phyloP scores from a whole-genome alignment of 2,888 invertebrate genomes.

The Altica lythri region DNA sequence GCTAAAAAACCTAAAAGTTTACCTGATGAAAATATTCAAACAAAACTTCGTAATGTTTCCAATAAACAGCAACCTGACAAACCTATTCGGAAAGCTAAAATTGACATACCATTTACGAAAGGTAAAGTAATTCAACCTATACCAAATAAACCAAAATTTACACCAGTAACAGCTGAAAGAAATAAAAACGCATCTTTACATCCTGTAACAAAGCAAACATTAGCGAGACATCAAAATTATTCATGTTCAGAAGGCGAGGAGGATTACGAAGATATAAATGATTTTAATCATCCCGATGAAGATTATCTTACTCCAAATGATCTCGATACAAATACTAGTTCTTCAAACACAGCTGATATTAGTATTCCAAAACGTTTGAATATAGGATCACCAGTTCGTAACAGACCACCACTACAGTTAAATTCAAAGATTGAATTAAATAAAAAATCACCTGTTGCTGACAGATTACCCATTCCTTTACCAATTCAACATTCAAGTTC shows the following conservation, averaged over 20 bases:
- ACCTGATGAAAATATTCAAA: background rate
- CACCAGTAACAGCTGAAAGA: background rate
- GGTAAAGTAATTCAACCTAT: background rate
- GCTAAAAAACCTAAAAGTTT: too few relatives aligned
- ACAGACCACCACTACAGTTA: too few relatives aligned
- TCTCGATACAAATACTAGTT: background rate
- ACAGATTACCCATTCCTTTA: constrained; percentile 15
- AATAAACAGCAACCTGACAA: background rate
- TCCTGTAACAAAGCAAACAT: too few relatives aligned
- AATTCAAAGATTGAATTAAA: background rate
- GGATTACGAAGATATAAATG: background rate
- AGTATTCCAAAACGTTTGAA: too few relatives aligned
- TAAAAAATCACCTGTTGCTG: background rate
- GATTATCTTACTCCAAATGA: constrained; percentile 26
- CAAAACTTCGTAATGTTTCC: background rate
- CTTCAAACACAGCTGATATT: too few relatives aligned
- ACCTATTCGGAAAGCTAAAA: background rate
- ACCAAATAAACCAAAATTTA: background rate
- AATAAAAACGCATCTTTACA: background rate
- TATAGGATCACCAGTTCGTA: too few relatives aligned
- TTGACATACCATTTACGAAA: constrained; percentile 1
- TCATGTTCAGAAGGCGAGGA: too few relatives aligned
- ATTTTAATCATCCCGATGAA: background rate
- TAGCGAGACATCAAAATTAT: too few relatives aligned
- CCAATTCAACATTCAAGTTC: background rate